Conservation (phyloP, 1,140 invertebrate genomes). For the Epicauta chinensis region DNA sequence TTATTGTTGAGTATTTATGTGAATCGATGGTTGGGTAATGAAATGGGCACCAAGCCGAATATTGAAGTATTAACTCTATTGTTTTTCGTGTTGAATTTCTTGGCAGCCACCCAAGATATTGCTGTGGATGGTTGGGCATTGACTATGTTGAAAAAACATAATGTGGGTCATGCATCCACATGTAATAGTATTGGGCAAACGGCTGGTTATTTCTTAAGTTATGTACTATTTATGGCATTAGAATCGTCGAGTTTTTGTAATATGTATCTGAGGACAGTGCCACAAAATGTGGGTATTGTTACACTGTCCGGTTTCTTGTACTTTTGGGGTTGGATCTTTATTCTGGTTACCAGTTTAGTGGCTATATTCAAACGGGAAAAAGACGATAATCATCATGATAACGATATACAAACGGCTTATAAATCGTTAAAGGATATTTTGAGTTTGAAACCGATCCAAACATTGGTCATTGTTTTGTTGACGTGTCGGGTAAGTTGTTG, state of each 20-base stretch:
- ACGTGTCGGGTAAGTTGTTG: slow-evolving; percentile 74
- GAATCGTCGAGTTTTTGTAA: slow-evolving; percentile 97
- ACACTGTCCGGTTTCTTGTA: slow-evolving; percentile 86
- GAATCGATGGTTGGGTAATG: slow-evolving; percentile 66
- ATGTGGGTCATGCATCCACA: slow-evolving; percentile 98
- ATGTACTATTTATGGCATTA: slow-evolving; percentile 94
- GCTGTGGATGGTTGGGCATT: slow-evolving; percentile 99
- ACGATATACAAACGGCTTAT: slow-evolving; percentile 67
- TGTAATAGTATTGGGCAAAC: slow-evolving; percentile 99
- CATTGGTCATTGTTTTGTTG: slow-evolving; percentile 72
- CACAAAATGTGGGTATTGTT: slow-evolving; percentile 67
- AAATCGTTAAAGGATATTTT: slow-evolving; percentile 77
- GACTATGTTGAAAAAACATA: slow-evolving; percentile 94
- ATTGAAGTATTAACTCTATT: slow-evolving; percentile 74
- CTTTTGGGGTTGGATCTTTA: slow-evolving; percentile 93
- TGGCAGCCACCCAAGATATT: slow-evolving; percentile 99
- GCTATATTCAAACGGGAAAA: slow-evolving; percentile 83
- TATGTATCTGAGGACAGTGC: slow-evolving; percentile 72
- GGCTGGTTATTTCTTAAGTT: slow-evolving; percentile 94
- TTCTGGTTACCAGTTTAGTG: slow-evolving; percentile 85
- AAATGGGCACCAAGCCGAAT: slow-evolving; percentile 57
- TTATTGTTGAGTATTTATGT: slow-evolving; percentile 71
- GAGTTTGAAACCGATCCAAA: slow-evolving; percentile 72
- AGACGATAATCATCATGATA: slow-evolving; percentile 43
- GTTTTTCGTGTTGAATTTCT: slow-evolving; percentile 91